Percentiles rank a stretch among this genome's conserved stretches.
Conservation (phyloP, 1,140 invertebrate genomes). For the Drosophila oshimai region DNA sequence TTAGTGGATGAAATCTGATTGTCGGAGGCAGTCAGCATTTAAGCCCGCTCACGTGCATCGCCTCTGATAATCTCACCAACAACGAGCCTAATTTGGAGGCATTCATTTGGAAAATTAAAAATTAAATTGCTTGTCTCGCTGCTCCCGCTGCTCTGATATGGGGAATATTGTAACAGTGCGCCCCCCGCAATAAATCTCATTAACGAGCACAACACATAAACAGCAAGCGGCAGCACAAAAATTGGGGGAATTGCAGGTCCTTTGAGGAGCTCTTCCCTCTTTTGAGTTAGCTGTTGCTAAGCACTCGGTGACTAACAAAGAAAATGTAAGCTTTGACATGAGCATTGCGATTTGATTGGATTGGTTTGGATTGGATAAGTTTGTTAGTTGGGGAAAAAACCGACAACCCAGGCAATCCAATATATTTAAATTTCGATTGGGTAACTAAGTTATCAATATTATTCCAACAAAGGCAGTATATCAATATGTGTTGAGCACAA, state of each 20-base stretch:
- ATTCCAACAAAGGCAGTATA: not conserved
- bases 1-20: conserved; percentile 28
- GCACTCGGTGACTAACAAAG: conserved; percentile 21
- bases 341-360: conserved; percentile 18
- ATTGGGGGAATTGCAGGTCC: not conserved
- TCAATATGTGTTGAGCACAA: not conserved
- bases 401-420: not conserved
- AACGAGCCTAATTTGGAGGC: conserved; percentile 76
- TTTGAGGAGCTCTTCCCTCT: not conserved
- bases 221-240: conserved; percentile 21
- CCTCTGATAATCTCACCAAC: conserved; percentile 52
- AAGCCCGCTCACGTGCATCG: conserved; percentile 35
- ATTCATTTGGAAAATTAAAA: conserved; percentile 82
- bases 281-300: conserved; percentile 12
- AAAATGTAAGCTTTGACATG: conserved; percentile 2
- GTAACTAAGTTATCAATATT: not conserved
- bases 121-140: conserved; percentile 79
- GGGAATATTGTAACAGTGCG: conserved; percentile 58
- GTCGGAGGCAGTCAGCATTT: not conserved
- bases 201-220: conserved; percentile 46
- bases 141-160: conserved; percentile 19
- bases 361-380: conserved; percentile 29
- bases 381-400: not conserved
- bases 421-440: not conserved
- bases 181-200: conserved; percentile 71